These are phyloP conservation scores for Drosophila parthenogenetica DNA, from an alignment of 2,888 invertebrate species.

Conservation along the genomic window DNA sequence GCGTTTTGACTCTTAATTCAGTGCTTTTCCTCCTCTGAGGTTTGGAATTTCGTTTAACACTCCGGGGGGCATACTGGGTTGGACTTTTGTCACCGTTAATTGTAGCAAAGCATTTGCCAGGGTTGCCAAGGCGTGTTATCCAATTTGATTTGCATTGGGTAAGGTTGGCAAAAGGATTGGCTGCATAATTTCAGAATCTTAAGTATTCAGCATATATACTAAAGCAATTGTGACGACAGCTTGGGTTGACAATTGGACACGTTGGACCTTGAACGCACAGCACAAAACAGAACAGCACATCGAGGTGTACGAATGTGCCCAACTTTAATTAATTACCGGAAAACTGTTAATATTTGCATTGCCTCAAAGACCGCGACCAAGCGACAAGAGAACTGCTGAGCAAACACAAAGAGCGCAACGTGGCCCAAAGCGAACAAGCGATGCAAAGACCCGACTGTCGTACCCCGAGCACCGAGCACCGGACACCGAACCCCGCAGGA, in stretches of 20 bases:
- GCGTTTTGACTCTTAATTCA: constrained; percentile 62
- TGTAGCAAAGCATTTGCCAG: constrained; percentile 7
- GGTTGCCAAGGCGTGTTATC: constrained; percentile 4
- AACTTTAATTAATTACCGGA: constrained; percentile 77
- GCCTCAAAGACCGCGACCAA: constrained; percentile 43
- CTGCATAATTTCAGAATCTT: constrained; percentile 14
- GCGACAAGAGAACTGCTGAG: constrained; percentile 28
- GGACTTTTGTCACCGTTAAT: constrained; percentile 14
- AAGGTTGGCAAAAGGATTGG: background rate
- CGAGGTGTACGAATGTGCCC: constrained; percentile 52
- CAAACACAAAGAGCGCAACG: constrained; percentile 58
- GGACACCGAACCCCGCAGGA: background rate
- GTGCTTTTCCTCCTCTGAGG: constrained; percentile 6
- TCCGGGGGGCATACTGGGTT: background rate
- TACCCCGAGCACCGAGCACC: background rate
- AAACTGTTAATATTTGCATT: constrained; percentile 78
- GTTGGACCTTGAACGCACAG: constrained; percentile 23
- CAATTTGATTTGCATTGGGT: constrained; percentile 11
- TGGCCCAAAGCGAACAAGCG: constrained; percentile 12
- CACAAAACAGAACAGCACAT: background rate
- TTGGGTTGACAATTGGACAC: background rate
- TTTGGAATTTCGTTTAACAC: background rate
- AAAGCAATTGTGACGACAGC: constrained; percentile 9
- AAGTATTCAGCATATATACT: background rate
- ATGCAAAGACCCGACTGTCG: background rate